Evolutionary conservation across 2,113 vertebrate genomes (phyloP).

Genomic region (Protobothrops mucrosquamatus): DNA sequence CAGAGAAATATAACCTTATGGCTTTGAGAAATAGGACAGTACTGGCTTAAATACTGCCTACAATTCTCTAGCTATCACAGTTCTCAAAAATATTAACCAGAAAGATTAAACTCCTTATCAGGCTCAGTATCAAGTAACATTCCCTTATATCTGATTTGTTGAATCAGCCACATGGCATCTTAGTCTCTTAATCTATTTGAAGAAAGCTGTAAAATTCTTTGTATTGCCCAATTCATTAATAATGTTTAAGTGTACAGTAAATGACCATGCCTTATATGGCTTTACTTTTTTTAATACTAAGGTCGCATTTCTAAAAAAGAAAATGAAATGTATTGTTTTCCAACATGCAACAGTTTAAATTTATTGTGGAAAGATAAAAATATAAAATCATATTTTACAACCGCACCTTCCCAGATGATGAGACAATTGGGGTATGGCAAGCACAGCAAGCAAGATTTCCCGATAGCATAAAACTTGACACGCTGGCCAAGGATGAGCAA

Average conservation of each 20-base stretch:
- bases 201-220: not conserved
- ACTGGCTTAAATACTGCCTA: not conserved
- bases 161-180: not conserved
- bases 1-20: not conserved
- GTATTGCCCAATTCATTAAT: not conserved
- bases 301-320: not conserved
- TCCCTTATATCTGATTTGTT: not conserved
- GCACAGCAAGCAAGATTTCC: conserved; percentile 20
- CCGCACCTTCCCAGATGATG: conserved; percentile 46
- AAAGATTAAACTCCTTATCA: not conserved
- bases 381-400: conserved; percentile 37
- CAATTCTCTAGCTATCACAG: not conserved
- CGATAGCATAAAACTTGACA: conserved; percentile 24
- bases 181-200: not conserved
- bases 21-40: not conserved
- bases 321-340: conserved; percentile 35
- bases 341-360: conserved; percentile 34
- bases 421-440: conserved; percentile 26
- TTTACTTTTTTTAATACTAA: not conserved
- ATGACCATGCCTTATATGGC: not conserved
- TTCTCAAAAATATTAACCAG: not conserved
- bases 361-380: conserved; percentile 26
- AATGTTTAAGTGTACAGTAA: not conserved
- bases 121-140: not conserved
- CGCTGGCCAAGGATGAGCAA: conserved; percentile 36